phyloP scores from a whole-genome alignment of 2,113 vertebrate genomes.

The Periophthalmodon schlosseri region DNA sequence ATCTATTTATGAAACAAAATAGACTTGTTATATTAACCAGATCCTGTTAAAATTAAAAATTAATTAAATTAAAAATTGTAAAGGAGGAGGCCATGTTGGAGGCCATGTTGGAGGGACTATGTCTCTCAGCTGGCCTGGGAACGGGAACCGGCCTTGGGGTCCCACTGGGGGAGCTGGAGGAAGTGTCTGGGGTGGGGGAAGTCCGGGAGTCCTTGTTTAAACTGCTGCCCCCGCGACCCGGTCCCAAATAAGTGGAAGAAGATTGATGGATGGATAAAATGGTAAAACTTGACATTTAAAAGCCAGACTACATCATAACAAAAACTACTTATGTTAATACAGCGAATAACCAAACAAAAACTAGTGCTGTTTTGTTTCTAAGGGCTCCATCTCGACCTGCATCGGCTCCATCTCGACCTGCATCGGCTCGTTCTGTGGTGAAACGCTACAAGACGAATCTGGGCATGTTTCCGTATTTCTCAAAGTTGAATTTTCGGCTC shows the following conservation, averaged over 20 bases:
- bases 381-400: constrained; percentile 54
- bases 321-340: not conserved
- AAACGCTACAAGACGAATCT: not conserved
- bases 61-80: too few species aligned
- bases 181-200: too few species aligned
- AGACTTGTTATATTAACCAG: not conserved
- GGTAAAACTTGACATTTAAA: not conserved
- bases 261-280: not conserved
- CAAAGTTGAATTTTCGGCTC: constrained; percentile 2
- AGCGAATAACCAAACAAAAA: not conserved
- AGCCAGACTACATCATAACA: not conserved
- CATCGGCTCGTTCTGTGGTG: constrained; percentile 10
- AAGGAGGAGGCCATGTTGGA: too few species aligned
- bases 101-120: too few species aligned
- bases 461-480: constrained; percentile 38
- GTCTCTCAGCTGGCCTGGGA: too few species aligned
- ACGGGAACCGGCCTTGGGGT: too few species aligned
- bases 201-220: too few species aligned
- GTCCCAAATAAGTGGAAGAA: too few species aligned
- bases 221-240: too few species aligned
- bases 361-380: constrained; percentile 15
- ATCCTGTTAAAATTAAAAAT: too few species aligned
- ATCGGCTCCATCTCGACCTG: constrained; percentile 52
- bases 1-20: not conserved
- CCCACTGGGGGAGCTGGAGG: too few species aligned